Evolutionary conservation across 2,113 vertebrate genomes (phyloP), one percentile per base, ranked within the genome.

Genomic region (Oenanthe oenanthe): DNA sequence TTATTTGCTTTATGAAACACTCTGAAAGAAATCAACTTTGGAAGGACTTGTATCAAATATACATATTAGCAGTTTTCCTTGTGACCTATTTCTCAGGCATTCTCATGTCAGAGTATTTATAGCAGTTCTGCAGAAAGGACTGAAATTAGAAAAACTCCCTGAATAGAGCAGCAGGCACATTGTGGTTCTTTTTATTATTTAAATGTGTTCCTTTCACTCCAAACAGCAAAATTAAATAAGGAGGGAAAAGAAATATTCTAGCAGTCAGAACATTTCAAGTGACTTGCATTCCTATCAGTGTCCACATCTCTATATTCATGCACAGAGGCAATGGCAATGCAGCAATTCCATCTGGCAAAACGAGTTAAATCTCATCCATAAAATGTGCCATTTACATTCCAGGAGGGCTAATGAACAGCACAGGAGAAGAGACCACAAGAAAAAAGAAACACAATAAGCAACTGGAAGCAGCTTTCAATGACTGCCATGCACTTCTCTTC

Each of bases 81-180:
- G 45, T 67, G 88, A 95, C 82, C 92, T 93, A 92, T 95, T 97
- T 97, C 96, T 95, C 89, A 65, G 89, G 74, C 78, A 71, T 95
- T 97, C 96, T 97, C 93, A 88, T 91, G 74, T 63, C 82, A 89
- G 96, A 89, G 96, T 89, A 97, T 96, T 97, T 94, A 91, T 95
- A 93, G 93, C 86, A 94, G 88, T 80, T 92, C 93, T 93, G 95
- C 85, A 88, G 94, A 95, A 96, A 93, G 95, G 94, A 95, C 95
- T 96, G 91, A 97, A 97, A 97, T 97, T 95, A 98, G 97, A 97
- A 96, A 91, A 96, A 77, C 77, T 61, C 93, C 90, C 70, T 92
- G 85, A 96, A 97, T 97, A 96, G 96, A 95, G 92, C 91, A 90
- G 90, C 89, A 87, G 19, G 13, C 51, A 77, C 89, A 89, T 58